Base-by-base conservation (phyloP, 1,140 invertebrate species). In the Triops longicaudatus region DNA sequence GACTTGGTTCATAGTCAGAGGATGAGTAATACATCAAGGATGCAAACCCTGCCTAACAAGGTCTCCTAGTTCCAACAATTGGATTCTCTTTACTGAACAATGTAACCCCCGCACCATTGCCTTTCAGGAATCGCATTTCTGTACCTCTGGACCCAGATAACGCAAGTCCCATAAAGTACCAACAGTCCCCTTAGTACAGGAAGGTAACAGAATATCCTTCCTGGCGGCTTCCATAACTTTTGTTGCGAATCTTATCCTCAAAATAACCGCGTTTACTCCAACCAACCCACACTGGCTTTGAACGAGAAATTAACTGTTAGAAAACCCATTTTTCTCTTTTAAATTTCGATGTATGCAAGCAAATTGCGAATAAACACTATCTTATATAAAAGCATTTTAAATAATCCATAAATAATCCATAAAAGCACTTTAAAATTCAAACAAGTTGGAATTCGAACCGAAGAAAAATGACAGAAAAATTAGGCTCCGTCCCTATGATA, bases 1-100 rank as follows among this genome's bases (percentile, higher is more conserved):
- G 50, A 63, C 50, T 63, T 17, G 50, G 17, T 63, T 63, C 50
- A 63, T 63, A 63, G 50, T 63, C 50, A 9, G 50, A 1, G 50
- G 50, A 63, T 63, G 50, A 63, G 50, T 63, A 63, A 63, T 63
- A 63, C 50, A 63, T 63, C 50, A 63, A 63, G 50, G 50, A 63
- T 63, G 50, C 50, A 63, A 63, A 63, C 22, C 50, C 17, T 63
- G 22, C 50, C 50, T 63, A 63, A 63, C 50, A 63, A 63, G 50
- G 50, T 63, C 50, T 63, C 14, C 50, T 63, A 63, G 50, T 63
- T 9, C 50, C 50, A 63, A 63, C 50, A 63, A 63, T 63, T 63
- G 50, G 50, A 63, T 63, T 63, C 50, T 22, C 50, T 22, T 6
- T 17, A 17, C 9, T n/a, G 50, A 63, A 63, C 50, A 63, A 63